Conservation (phyloP, 2,113 vertebrate species). For the Nasalis larvatus region DNA sequence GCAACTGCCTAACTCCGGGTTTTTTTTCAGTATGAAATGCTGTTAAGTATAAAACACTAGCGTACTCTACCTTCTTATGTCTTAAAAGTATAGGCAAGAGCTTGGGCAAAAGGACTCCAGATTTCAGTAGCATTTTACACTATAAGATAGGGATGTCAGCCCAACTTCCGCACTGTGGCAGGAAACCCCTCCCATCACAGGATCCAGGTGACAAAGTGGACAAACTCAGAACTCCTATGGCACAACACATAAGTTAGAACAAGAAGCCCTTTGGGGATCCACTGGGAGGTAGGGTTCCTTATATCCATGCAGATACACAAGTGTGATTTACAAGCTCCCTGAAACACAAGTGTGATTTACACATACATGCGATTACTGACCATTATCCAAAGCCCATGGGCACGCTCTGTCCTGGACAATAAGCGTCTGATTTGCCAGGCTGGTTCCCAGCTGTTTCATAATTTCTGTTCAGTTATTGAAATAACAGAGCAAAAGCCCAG, state of each 20-base stretch:
- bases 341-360: background rate
- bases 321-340: background rate
- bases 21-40: background rate
- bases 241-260: background rate
- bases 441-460: background rate
- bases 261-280: background rate
- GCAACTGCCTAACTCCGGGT: rapidly evolving
- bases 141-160: background rate
- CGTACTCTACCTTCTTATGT: background rate
- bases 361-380: rapidly evolving
- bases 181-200: background rate
- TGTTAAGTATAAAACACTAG: background rate
- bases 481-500: background rate
- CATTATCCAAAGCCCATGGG: background rate
- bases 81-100: background rate
- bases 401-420: background rate
- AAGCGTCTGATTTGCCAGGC: background rate
- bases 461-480: conserved; percentile 10
- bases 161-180: background rate
- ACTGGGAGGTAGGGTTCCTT: background rate
- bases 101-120: background rate
- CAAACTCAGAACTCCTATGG: background rate
- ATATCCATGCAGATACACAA: background rate
- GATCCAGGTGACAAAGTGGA: background rate
- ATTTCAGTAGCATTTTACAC: background rate